Base-by-base conservation (phyloP, 2,888 invertebrate species). In the Endotricha flammealis region DNA sequence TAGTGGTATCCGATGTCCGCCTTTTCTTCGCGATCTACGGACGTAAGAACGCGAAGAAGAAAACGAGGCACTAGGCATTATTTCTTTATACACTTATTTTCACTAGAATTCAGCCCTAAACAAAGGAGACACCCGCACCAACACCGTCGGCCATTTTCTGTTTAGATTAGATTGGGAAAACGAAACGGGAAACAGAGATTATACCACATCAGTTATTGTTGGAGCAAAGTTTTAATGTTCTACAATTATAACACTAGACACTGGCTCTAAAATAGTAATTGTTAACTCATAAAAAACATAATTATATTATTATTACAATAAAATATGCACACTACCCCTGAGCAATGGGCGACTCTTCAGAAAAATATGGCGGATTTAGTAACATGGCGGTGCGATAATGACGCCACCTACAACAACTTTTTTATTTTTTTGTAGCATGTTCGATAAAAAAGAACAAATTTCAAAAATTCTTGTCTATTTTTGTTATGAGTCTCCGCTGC, bases 11-110 rank as follows among this genome's bases (percentile, higher is more conserved):
- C 95, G 91, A 88, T 95, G 95, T 66, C 93, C 93, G 79, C 93
- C 94, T 93, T 95, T 95, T 89, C 95, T 93, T 79, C 95, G 91
- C 81, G 95, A 95, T 88, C 95, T 92, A 86, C 95, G 92, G 73
- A 94, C 93, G 89, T 94, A 95, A 88, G 94, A 94, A 90, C 95
- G 92, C 87, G 95, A 94, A 87, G 95, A 94, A 79, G 95, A 94
- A 88, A 95, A 95, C 83, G 95, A 95, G 89, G 95, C 95, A 91
- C 95, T 95, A 90, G 95, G 96, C 96, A 96, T 95, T 88, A 91
- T 93, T 87, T 85, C 83, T 86, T 75, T 73, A 73, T 68, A 56
- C 76, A 78, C 81, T 86, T 83, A 86, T 76, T 78, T 81, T 81
- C 85, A 81, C 80, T 77, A 77, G 53, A 88, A 86, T 82, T 78